These are phyloP conservation scores for Stichodactyla mertensii DNA, from an alignment of 64 coral and sea anemone species.

Conservation along the genomic window DNA sequence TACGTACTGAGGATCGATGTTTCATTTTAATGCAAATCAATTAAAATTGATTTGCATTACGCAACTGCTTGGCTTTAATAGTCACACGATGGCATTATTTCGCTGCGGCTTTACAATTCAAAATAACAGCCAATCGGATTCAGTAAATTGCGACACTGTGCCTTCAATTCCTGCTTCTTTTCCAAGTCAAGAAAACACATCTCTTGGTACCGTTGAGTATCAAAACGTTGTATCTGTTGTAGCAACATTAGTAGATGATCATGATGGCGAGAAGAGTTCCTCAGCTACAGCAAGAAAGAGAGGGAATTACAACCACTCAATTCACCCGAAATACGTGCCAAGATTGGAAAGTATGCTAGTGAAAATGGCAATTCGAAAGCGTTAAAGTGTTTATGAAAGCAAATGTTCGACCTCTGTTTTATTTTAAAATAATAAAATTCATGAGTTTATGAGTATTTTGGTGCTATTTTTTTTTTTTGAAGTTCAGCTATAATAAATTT, in stretches of 20 bases:
- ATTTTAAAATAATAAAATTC: no score
- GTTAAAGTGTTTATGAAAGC: no score
- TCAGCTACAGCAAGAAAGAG: constrained; percentile 25
- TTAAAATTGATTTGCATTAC: background rate
- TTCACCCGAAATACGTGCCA: no score
- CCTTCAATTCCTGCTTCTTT: constrained; percentile 24
- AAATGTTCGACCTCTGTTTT: no score
- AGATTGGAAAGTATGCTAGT: no score
- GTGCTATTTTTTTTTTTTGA: no score
- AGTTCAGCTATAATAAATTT: no score
- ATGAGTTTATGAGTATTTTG: no score
- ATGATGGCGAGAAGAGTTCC: constrained; percentile 24
- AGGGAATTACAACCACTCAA: no score
- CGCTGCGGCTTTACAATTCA: constrained; percentile 37
- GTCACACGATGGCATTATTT: no score
- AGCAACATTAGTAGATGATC: constrained; percentile 29
- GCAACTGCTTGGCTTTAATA: background rate
- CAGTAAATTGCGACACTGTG: background rate
- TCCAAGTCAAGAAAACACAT: constrained; percentile 15
- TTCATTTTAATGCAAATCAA: no score
- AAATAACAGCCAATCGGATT: constrained; percentile 23
- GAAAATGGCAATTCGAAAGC: no score
- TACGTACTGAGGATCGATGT: background rate
- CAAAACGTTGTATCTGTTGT: constrained; percentile 24
- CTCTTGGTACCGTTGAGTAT: constrained; percentile 4